Evolutionary conservation across 2,888 invertebrate species (phyloP).

Genomic region (Heliconius ismenius): DNA sequence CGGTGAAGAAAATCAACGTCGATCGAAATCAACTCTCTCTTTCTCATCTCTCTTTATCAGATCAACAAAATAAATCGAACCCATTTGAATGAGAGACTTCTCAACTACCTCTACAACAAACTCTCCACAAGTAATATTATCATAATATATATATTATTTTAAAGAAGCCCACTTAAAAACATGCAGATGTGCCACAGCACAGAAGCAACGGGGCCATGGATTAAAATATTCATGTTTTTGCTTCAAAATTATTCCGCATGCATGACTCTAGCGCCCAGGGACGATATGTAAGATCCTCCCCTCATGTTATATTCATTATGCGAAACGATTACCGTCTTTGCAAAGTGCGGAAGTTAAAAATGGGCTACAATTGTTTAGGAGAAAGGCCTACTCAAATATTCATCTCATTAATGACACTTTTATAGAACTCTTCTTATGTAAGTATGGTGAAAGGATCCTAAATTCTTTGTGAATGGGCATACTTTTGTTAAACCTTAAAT

Average conservation of each 20-base stretch:
- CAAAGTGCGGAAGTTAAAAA: conserved; percentile 24
- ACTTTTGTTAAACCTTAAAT: background rate
- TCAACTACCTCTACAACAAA: too few relatives aligned
- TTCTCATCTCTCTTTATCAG: too few relatives aligned
- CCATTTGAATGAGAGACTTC: background rate
- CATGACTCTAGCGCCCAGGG: conserved; percentile 43
- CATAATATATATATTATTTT: conserved; percentile 12
- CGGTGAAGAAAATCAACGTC: too few relatives aligned
- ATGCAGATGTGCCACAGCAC: conserved; percentile 10
- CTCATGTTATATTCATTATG: conserved; percentile 45
- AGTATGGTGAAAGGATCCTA: background rate
- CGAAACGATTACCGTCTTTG: conserved; percentile 37
- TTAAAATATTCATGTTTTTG: conserved; percentile 52
- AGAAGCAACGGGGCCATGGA: conserved; percentile 21
- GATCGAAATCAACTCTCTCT: too few relatives aligned
- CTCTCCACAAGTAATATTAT: background rate
- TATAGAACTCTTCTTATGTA: background rate
- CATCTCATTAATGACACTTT: conserved; percentile 13
- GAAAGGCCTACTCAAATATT: conserved; percentile 11
- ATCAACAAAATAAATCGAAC: background rate
- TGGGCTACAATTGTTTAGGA: conserved; percentile 18
- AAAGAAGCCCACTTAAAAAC: conserved; percentile 5
- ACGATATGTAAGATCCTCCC: conserved; percentile 31
- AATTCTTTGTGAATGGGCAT: background rate
- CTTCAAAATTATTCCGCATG: conserved; percentile 50